Evolutionary conservation across 2,797 vertebrate genomes (phyloP).

Genomic region (Amazona finschi): DNA sequence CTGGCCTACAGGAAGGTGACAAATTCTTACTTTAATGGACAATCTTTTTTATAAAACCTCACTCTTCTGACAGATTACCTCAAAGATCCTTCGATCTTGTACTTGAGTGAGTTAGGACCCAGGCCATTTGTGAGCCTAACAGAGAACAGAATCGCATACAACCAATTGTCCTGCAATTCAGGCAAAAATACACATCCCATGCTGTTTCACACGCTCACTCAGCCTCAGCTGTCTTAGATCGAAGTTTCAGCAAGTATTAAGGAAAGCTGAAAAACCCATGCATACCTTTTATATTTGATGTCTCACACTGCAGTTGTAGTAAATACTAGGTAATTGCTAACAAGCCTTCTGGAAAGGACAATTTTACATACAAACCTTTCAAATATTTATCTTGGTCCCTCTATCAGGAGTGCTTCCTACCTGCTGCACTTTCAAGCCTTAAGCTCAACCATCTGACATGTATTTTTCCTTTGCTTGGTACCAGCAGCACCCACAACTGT

Average conservation of each 20-base stretch:
- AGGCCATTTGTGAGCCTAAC: not conserved
- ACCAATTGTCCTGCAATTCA: not conserved
- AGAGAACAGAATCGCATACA: not conserved
- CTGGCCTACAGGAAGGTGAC: not conserved
- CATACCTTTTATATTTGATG: not conserved
- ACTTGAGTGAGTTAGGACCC: not conserved
- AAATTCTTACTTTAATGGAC: not conserved
- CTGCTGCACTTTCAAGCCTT: not conserved
- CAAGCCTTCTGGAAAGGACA: not conserved
- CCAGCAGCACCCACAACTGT: not conserved
- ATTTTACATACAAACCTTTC: not conserved
- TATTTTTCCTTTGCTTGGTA: not conserved
- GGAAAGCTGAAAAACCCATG: not conserved
- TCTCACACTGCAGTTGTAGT: not conserved
- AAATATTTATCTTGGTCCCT: not conserved
- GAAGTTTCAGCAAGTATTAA: not conserved
- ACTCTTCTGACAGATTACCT: not conserved
- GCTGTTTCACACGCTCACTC: not conserved
- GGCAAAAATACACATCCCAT: not conserved
- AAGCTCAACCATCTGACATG: not conserved
- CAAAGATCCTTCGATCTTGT: not conserved
- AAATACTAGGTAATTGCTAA: not conserved
- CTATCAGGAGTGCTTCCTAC: not conserved
- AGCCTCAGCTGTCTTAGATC: not conserved
- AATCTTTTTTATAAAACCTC: not conserved